Evolutionary conservation across 2,113 vertebrate species (phyloP).

Genomic region (Dissostichus mawsoni): DNA sequence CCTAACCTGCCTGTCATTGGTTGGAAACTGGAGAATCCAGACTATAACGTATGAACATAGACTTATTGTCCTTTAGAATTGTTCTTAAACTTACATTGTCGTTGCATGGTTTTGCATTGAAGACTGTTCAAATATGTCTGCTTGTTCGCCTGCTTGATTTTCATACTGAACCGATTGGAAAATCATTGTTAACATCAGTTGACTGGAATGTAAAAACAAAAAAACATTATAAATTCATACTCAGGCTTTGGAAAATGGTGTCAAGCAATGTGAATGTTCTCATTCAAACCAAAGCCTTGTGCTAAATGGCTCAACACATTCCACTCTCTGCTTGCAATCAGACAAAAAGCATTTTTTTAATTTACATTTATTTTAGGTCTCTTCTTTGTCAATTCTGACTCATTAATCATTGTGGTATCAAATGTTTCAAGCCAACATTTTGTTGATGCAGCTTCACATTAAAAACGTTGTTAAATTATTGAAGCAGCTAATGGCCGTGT

Average conservation of each 20-base stretch:
- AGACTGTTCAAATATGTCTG: too few relatives aligned
- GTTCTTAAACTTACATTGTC: too few relatives aligned
- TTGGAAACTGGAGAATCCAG: too few relatives aligned
- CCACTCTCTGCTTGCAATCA: neutral
- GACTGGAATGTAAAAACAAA: neutral
- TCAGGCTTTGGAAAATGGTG: neutral
- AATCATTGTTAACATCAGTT: neutral
- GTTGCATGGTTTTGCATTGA: too few relatives aligned
- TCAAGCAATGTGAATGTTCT: neutral
- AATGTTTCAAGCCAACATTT: too few relatives aligned
- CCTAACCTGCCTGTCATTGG: too few relatives aligned
- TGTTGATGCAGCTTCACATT: neutral
- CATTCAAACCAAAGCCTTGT: neutral
- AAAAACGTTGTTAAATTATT: neutral
- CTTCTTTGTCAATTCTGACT: neutral
- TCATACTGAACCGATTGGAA: neutral
- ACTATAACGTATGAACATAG: too few relatives aligned
- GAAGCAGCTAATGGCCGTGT: neutral
- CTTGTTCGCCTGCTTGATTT: neutral
- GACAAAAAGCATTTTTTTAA: too few relatives aligned
- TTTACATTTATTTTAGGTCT: too few relatives aligned
- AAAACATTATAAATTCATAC: neutral
- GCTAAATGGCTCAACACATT: neutral
- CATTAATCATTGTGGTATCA: neutral
- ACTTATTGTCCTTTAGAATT: too few relatives aligned